Evolutionary conservation across 2,113 vertebrate species (phyloP).

Genomic region (Zosterops hypoxanthus): DNA sequence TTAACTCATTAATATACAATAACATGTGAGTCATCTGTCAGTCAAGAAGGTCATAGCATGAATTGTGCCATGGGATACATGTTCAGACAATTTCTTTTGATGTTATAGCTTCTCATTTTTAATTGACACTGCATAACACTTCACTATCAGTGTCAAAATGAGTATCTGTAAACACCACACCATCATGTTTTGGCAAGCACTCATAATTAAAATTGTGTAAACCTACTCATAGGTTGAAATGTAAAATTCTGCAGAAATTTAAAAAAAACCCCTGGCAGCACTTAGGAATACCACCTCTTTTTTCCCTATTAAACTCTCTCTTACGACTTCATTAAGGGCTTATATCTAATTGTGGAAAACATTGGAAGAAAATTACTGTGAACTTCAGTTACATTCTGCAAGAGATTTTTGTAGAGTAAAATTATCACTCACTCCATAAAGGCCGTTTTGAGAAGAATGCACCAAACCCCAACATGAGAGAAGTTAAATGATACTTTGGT

Average conservation of each 20-base stretch:
- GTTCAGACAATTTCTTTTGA: not conserved
- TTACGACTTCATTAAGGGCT: not conserved
- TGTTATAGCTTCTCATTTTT: not conserved
- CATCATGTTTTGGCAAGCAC: not conserved
- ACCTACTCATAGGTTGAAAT: not conserved
- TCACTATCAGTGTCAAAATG: not conserved
- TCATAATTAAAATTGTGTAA: not conserved
- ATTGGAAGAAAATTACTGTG: not conserved
- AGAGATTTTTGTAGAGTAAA: not conserved
- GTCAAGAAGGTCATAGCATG: not conserved
- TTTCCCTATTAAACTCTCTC: not conserved
- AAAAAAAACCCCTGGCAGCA: not conserved
- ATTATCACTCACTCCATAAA: not conserved
- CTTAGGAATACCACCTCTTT: fast-evolving
- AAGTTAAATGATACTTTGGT: not conserved
- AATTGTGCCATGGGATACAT: not conserved
- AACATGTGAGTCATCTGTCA: not conserved
- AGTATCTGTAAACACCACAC: not conserved
- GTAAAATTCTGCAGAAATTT: not conserved
- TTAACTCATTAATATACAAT: not conserved
- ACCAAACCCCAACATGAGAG: not conserved
- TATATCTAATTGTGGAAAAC: not conserved
- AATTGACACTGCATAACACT: not conserved
- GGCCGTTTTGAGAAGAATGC: not conserved
- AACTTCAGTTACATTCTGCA: not conserved